Percentiles rank a stretch among this genome's conserved stretches.
These are phyloP conservation scores for Ichneumoninae sp. DNA, from an alignment of 2,888 invertebrate species.

Conservation along the genomic window DNA sequence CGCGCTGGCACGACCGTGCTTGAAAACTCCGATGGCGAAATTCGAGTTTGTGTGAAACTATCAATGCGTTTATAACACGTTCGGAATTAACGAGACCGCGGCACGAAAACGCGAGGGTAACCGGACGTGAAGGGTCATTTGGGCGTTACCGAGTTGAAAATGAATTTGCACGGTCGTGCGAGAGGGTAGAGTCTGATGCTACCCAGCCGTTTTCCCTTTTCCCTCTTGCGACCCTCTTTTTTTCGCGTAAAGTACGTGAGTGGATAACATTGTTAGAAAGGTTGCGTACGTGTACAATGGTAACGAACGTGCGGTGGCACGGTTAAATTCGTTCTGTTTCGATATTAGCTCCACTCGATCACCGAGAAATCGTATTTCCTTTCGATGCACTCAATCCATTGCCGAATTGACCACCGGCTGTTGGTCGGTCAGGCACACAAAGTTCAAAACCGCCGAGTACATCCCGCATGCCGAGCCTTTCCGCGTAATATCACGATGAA, in stretches of 20 bases:
- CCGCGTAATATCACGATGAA: constrained; percentile 12
- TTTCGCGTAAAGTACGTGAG: constrained; percentile 45
- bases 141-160: constrained; percentile 53
- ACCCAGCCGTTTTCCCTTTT: constrained; percentile 21
- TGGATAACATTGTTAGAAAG: constrained; percentile 58
- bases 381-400: neutral
- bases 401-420: constrained; percentile 17
- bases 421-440: constrained; percentile 25
- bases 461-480: constrained; percentile 24
- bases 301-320: neutral
- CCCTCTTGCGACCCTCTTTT: constrained; percentile 23
- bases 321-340: constrained; percentile 1
- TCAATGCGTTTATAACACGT: constrained; percentile 42
- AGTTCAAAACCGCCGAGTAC: constrained; percentile 32
- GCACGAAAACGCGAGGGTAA: constrained; percentile 3
- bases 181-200: constrained; percentile 16
- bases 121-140: constrained; percentile 57
- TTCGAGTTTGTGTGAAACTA: constrained; percentile 22
- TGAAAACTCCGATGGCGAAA: constrained; percentile 19
- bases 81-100: constrained; percentile 19
- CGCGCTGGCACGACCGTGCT: neutral
- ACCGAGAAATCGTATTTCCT: constrained; percentile 23
- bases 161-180: constrained; percentile 53
- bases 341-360: constrained; percentile 13
- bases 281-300: neutral